These are phyloP conservation scores for Euglossa dilemma DNA, from an alignment of 1,140 invertebrate genomes.

Conservation along the genomic window DNA sequence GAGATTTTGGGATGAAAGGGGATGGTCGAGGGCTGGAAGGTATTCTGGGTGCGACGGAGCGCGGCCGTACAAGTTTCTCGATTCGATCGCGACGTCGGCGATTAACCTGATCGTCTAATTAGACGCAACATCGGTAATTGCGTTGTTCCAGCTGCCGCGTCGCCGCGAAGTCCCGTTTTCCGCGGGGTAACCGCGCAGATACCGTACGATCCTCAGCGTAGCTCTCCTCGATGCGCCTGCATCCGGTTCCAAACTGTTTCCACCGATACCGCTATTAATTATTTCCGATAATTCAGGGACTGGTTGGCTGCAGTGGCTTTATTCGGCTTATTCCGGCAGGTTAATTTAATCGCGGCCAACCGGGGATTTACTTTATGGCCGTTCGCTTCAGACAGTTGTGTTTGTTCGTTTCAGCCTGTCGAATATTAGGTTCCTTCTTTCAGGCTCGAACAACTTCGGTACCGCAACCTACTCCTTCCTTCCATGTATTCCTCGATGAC, in stretches of 20 bases:
- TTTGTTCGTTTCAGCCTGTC: not conserved
- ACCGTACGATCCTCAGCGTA: not conserved
- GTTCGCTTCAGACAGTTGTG: not conserved
- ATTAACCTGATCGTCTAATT: slow-evolving; percentile 61
- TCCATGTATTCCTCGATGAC: too few species aligned
- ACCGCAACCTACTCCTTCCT: too few species aligned
- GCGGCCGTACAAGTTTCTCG: slow-evolving; percentile 40
- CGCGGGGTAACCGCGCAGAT: not conserved
- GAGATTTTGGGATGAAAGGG: too few species aligned
- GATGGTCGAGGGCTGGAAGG: not conserved
- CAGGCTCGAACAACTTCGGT: too few species aligned
- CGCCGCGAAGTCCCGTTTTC: slow-evolving; percentile 18
- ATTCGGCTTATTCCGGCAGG: not conserved
- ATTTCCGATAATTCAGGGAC: slow-evolving; percentile 12
- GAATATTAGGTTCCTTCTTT: not conserved
- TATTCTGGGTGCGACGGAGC: slow-evolving; percentile 36
- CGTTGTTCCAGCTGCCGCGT: slow-evolving; percentile 7
- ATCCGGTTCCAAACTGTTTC: not conserved
- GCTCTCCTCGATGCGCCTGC: not conserved
- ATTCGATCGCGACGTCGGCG: slow-evolving; percentile 47
- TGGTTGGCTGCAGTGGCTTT: not conserved
- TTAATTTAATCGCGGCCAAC: not conserved
- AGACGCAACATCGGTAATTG: slow-evolving; percentile 35
- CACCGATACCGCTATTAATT: not conserved
- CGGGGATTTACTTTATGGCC: not conserved